Base-by-base conservation (phyloP, 2,888 invertebrate genomes). In the Erebia palarica region DNA sequence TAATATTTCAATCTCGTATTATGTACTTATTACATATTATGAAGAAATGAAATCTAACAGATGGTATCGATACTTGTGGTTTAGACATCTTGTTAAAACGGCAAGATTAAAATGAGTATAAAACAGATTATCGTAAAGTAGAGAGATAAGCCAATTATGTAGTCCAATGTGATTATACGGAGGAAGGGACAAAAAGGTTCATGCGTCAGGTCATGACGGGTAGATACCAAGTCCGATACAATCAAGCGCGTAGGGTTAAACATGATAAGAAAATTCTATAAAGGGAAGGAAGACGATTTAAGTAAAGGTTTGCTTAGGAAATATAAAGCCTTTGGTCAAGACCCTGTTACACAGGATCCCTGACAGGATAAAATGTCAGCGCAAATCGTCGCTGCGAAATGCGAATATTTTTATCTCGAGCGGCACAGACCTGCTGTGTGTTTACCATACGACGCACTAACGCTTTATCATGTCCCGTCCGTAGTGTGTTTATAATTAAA, bases 131-230 rank as follows among this genome's bases (percentile, higher is more conserved):
- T 49, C 63, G 16, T 65, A 42, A 16, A 53, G 14, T 13, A 36
- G 5, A 27, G 27, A 49, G 65, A 65, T 65, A 65, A 55, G 51
- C 55, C 16, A 16, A 53, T 65, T 53, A 21, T 18, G 16, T 65
- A 55, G 53, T 55, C 55, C 53, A 18, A 65, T 18, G 36, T 65
- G 36, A 42, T 63, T 63, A 61, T 61, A 42, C 65, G 65, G 55
- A 18, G 65, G n/a, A 64, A 65, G 55, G 65, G 51, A 53, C 65
- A 55, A 55, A 65, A 55, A 55, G 53, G 55, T 65, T 55, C 36
- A 42, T 55, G 53, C 18, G 18, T 65, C 13, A 65, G 53, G 55
- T 21, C 18, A n/a, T 42, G 53, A 16, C 16, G 42, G 51, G 36
- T 55, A 36, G 16, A 36, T 51, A 16, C 27, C 21, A 27, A 58